Conservation (phyloP, 2,797 vertebrate genomes). For the Sibirionetta formosa region DNA sequence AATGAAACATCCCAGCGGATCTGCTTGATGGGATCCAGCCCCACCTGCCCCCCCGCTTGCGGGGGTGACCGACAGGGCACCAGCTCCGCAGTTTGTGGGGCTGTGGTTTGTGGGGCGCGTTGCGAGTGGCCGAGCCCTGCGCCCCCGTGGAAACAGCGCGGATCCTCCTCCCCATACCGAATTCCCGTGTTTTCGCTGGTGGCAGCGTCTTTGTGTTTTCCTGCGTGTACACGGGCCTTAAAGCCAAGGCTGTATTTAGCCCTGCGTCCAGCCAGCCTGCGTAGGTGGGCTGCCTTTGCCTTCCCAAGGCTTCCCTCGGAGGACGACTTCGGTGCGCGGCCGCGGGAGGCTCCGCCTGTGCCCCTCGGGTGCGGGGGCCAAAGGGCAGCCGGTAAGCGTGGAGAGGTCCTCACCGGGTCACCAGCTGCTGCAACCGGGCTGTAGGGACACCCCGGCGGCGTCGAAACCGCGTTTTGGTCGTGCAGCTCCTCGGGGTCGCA, state of each 20-base stretch:
- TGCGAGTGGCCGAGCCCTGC: no score
- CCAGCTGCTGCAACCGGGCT: background rate
- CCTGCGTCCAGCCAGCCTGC: background rate
- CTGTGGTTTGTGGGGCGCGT: background rate
- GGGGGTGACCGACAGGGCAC: background rate
- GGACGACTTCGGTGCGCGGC: background rate
- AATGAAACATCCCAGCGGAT: slow-evolving; percentile 24
- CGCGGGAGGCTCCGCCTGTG: background rate
- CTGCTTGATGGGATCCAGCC: slow-evolving; percentile 42
- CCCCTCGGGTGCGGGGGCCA: background rate
- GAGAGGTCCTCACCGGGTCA: background rate
- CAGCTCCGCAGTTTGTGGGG: background rate
- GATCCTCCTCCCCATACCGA: no score
- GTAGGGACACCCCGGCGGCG: background rate
- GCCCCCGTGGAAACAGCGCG: no score
- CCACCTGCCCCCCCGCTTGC: slow-evolving; percentile 7
- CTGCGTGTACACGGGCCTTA: fast-evolving
- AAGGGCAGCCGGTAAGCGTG: background rate
- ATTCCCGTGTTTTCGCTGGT: background rate
- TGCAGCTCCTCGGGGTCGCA: background rate
- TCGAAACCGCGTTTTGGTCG: background rate
- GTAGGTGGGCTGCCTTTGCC: fast-evolving
- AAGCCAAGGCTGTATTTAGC: background rate
- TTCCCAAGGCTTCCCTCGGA: background rate
- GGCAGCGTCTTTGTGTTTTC: background rate